A percentile compares a stretch with the other conserved stretches of the same genome.
phyloP scores from a whole-genome alignment of 2,113 vertebrate genomes.

The Heloderma charlesbogerti region DNA sequence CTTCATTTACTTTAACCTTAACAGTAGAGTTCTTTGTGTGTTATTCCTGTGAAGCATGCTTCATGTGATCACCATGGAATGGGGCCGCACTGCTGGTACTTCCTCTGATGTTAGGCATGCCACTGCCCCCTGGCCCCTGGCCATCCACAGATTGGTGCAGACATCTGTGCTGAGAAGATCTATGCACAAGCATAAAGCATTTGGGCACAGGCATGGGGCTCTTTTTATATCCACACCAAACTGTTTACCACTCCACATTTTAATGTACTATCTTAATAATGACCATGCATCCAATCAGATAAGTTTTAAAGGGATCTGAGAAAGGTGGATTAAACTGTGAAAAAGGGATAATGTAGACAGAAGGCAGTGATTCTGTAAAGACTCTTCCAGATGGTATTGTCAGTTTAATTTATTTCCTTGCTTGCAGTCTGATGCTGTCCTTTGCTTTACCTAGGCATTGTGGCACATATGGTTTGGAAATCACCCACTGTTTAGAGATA shows the following conservation, averaged over 20 bases:
- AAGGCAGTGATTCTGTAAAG: not conserved
- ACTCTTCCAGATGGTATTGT: not conserved
- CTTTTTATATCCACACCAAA: not conserved
- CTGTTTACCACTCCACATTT: not conserved
- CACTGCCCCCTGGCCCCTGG: not conserved
- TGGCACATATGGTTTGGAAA: not conserved
- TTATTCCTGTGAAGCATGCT: not conserved
- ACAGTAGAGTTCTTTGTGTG: not conserved
- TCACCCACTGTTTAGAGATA: conserved; percentile 40
- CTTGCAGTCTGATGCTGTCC: conserved; percentile 3
- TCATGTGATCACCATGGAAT: not conserved
- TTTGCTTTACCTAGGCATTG: not conserved
- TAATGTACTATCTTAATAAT: not conserved
- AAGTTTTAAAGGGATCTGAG: conserved; percentile 54
- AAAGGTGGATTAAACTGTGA: conserved; percentile 42
- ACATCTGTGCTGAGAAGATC: too few relatives aligned
- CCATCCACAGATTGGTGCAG: not conserved
- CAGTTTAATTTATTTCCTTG: conserved; percentile 9
- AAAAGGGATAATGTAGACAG: conserved; percentile 10
- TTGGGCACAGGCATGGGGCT: not conserved
- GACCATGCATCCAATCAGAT: conserved; percentile 27
- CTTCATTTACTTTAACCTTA: not conserved
- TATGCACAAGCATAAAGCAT: not conserved
- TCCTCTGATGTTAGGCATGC: too few relatives aligned
- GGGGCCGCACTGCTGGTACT: not conserved